phyloP scores from a whole-genome alignment of 2,888 invertebrate species.

The Marronus borbonicus region DNA sequence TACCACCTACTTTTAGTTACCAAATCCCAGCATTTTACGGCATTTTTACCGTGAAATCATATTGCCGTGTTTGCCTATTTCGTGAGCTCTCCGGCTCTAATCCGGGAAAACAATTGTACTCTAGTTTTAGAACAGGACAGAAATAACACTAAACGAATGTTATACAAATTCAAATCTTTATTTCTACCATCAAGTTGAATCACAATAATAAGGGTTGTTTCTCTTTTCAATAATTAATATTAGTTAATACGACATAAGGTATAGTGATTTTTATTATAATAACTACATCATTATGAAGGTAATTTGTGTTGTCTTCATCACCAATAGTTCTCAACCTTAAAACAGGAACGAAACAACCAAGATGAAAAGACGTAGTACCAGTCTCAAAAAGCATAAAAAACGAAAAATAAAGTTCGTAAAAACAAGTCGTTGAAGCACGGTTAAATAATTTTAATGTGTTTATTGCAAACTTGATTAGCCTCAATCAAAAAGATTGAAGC shows the following conservation, averaged over 20 bases:
- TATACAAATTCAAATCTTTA: conserved; percentile 36
- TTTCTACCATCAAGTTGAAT: conserved; percentile 38
- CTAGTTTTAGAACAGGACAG: neutral
- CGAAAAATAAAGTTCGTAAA: neutral
- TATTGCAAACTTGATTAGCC: too few species aligned
- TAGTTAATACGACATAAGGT: conserved; percentile 2
- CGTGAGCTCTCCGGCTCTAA: too few species aligned
- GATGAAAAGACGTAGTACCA: conserved; percentile 12
- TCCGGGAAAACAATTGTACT: too few species aligned
- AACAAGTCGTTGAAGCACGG: too few species aligned
- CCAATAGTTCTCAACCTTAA: conserved; percentile 31
- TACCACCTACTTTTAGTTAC: too few species aligned
- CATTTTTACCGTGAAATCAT: too few species aligned
- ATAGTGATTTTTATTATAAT: neutral
- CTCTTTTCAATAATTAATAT: conserved; percentile 17
- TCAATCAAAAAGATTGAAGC: too few species aligned
- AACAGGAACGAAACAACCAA: conserved; percentile 29
- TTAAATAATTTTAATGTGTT: too few species aligned
- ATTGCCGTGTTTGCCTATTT: too few species aligned
- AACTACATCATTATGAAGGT: neutral
- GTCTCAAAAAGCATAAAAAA: neutral
- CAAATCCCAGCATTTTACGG: too few species aligned
- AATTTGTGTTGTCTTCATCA: neutral
- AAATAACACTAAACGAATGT: conserved; percentile 1
- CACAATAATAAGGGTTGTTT: conserved; percentile 24